These are phyloP conservation scores for Sphaerophoria rueppellii DNA, from an alignment of 2,888 invertebrate species.

Conservation along the genomic window DNA sequence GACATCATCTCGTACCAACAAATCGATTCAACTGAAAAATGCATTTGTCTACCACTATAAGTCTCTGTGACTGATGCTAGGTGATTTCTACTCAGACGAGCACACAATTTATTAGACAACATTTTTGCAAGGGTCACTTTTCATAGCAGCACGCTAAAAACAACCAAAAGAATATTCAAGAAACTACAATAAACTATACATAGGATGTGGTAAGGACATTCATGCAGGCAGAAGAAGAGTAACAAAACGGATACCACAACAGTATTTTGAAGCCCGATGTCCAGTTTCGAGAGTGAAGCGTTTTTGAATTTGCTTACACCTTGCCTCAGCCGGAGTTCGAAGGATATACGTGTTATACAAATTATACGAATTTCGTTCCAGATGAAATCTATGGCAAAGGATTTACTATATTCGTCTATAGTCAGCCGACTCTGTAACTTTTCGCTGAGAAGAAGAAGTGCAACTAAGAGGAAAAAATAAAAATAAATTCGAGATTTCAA, in stretches of 20 bases:
- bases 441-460: constrained; percentile 13
- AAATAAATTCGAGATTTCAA: constrained; percentile 34
- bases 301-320: constrained; percentile 27
- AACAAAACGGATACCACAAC: constrained; percentile 5
- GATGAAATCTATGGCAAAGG: constrained; percentile 1
- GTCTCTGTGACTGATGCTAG: constrained; percentile 62
- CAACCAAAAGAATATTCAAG: constrained; percentile 32
- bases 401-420: constrained; percentile 19
- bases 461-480: constrained; percentile 28
- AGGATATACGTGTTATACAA: neutral
- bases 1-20: neutral
- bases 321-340: constrained; percentile 6
- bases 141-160: constrained; percentile 49
- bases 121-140: constrained; percentile 53
- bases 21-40: constrained; percentile 65
- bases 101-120: constrained; percentile 68
- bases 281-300: neutral
- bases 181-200: constrained; percentile 6
- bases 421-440: constrained; percentile 10
- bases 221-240: neutral
- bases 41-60: constrained; percentile 62
- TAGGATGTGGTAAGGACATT: neutral
- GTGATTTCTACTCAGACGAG: constrained; percentile 62
- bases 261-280: constrained; percentile 5
- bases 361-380: neutral